Conservation (phyloP, 2,888 invertebrate genomes). For the Drosophila fungiperda region DNA sequence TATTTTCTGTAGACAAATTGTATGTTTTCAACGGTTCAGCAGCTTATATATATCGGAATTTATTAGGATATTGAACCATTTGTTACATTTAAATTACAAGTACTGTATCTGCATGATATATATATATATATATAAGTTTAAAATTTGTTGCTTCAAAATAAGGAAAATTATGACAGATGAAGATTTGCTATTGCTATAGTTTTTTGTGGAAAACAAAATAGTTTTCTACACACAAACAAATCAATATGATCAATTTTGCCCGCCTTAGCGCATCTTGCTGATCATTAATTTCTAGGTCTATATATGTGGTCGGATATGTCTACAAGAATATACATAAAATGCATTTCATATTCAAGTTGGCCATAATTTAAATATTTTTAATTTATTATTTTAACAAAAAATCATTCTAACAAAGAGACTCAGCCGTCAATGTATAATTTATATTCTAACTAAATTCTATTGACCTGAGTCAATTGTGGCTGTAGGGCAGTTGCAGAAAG, state of each 20-base stretch:
- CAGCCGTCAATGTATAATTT: not conserved
- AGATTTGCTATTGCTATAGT: not conserved
- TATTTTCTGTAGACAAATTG: not conserved
- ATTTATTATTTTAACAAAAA: conserved; percentile 1
- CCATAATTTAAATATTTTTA: not conserved
- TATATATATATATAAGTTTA: not conserved
- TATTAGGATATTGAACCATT: not conserved
- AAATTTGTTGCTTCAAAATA: not conserved
- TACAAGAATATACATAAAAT: not conserved
- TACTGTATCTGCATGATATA: not conserved
- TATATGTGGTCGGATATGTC: not conserved
- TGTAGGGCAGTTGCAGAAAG: conserved; percentile 87
- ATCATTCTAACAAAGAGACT: not conserved
- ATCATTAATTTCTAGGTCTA: not conserved
- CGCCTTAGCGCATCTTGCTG: not conserved
- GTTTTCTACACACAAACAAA: not conserved
- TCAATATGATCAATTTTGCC: not conserved
- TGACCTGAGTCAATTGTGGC: conserved; percentile 16
- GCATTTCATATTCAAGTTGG: not conserved
- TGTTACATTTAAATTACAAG: not conserved
- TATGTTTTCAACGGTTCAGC: not conserved
- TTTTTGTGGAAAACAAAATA: not conserved
- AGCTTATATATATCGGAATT: not conserved
- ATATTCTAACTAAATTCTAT: not conserved
- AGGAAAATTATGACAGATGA: not conserved